Evolutionary conservation across 2,797 vertebrate genomes (phyloP).

Genomic region (Lateolabrax maculatus): DNA sequence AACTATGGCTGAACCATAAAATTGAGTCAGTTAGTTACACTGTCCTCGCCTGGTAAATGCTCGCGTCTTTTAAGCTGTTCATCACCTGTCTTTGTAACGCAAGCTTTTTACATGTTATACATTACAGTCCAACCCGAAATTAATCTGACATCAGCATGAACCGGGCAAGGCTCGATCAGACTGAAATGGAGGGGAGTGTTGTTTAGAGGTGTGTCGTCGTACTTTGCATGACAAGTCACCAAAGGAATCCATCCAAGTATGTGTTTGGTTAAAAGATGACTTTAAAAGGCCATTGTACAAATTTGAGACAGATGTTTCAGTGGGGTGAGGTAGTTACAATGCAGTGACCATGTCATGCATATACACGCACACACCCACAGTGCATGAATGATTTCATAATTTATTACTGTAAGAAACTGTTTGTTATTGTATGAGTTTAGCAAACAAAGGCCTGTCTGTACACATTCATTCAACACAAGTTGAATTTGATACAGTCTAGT

Average conservation of each 20-base stretch:
- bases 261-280: conserved; percentile 9
- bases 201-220: background rate
- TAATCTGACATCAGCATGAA: background rate
- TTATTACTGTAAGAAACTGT: background rate
- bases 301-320: background rate
- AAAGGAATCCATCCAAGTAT: background rate
- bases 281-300: conserved; percentile 3
- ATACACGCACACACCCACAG: background rate
- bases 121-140: too few species aligned
- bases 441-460: background rate
- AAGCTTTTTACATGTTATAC: background rate
- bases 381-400: background rate
- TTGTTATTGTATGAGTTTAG: background rate
- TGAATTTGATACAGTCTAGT: background rate
- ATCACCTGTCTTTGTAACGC: too few species aligned
- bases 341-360: background rate
- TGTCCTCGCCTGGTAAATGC: too few species aligned
- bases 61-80: too few species aligned
- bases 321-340: too few species aligned
- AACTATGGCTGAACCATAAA: background rate
- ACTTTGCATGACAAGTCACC: background rate
- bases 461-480: background rate
- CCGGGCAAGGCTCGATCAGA: background rate
- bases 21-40: too few species aligned
- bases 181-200: background rate